phyloP scores from a whole-genome alignment of 2,113 vertebrate species.

The Ictalurus punctatus region DNA sequence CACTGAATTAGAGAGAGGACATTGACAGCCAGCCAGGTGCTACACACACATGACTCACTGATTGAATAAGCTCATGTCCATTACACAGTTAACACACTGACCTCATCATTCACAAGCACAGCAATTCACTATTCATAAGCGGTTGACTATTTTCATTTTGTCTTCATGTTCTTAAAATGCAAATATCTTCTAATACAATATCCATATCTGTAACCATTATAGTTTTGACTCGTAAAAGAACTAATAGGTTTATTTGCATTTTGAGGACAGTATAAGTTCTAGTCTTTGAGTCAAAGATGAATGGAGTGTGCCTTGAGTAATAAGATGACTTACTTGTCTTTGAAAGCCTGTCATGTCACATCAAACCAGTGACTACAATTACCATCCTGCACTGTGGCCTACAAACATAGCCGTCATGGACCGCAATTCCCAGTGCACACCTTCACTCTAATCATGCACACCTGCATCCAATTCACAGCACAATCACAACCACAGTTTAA shows the following conservation, averaged over 20 bases:
- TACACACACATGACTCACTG: slow-evolving; percentile 42
- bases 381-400: too few relatives aligned
- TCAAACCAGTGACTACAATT: too few relatives aligned
- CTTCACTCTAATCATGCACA: too few relatives aligned
- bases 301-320: slow-evolving; percentile 10
- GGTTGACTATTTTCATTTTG: slow-evolving; percentile 7
- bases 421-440: too few relatives aligned
- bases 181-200: background rate
- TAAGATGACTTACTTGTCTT: slow-evolving; percentile 20
- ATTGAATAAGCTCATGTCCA: slow-evolving; percentile 15
- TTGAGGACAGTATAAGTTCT: background rate
- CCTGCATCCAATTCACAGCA: too few relatives aligned
- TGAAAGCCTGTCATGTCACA: background rate
- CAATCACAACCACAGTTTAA: too few relatives aligned
- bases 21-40: slow-evolving; percentile 58
- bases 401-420: too few relatives aligned
- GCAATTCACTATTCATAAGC: slow-evolving; percentile 14
- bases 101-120: slow-evolving; percentile 40
- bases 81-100: slow-evolving; percentile 33
- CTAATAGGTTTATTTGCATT: background rate
- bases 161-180: background rate
- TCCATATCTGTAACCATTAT: background rate
- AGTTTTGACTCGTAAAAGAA: background rate
- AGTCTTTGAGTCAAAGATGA: slow-evolving; percentile 29
- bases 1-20: slow-evolving; percentile 70